These are phyloP conservation scores for Perca schrenkii DNA, from an alignment of 2,113 vertebrate species.

Conservation along the genomic window DNA sequence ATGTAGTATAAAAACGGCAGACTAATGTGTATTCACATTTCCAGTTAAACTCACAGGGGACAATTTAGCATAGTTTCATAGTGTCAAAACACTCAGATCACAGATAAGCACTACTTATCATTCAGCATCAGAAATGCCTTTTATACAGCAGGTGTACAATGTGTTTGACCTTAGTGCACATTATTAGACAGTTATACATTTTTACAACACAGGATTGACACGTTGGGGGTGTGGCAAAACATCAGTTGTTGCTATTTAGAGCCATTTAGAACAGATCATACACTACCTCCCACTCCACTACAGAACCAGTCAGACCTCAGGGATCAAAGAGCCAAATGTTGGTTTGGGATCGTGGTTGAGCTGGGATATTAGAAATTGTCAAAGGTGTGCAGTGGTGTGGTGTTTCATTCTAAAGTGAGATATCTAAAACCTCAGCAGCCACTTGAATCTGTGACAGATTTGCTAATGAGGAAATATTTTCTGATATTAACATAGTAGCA, in stretches of 20 bases:
- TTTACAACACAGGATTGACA: neutral
- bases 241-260: conserved; percentile 15
- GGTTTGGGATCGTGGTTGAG: neutral
- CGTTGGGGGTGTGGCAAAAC: neutral
- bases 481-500: neutral
- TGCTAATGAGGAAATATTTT: neutral
- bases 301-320: neutral
- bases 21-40: conserved; percentile 12
- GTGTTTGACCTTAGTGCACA: neutral
- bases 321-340: conserved; percentile 52
- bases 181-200: neutral
- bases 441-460: neutral
- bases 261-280: neutral
- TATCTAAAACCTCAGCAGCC: neutral
- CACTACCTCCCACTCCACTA: neutral
- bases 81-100: neutral
- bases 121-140: neutral
- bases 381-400: neutral
- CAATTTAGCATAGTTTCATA: neutral
- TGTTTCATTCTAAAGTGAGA: conserved; percentile 18
- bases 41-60: neutral
- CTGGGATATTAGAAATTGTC: conserved; percentile 26
- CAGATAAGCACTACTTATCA: neutral
- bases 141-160: neutral
- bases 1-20: neutral